Conservation (phyloP, 2,797 vertebrate genomes). For the Myotis pilosus region DNA sequence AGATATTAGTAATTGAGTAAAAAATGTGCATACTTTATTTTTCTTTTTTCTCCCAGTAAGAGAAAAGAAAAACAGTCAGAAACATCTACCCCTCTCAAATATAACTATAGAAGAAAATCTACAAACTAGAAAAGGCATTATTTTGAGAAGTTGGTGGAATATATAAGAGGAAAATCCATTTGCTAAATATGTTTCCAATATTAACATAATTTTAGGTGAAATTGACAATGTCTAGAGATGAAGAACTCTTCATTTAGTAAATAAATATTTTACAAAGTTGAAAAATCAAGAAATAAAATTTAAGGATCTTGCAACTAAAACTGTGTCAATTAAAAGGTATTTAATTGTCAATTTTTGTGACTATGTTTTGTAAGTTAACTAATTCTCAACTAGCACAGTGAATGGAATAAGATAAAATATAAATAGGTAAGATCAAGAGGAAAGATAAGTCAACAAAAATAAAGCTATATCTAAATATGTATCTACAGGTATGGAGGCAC, state of each 20-base stretch:
- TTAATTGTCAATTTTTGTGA: constrained; percentile 11
- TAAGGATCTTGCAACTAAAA: background rate
- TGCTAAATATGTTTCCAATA: background rate
- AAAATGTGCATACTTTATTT: background rate
- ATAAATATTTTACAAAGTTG: background rate
- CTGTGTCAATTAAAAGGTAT: background rate
- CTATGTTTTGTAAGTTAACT: background rate
- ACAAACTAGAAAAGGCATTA: background rate
- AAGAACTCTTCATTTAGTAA: background rate
- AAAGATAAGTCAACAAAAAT: background rate
- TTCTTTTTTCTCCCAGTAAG: background rate
- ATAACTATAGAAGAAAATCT: background rate
- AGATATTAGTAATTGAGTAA: constrained; percentile 4
- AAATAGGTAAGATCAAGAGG: background rate
- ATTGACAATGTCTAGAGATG: background rate
- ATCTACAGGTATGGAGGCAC: background rate
- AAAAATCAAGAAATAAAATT: background rate
- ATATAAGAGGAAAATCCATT: background rate
- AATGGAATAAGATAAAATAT: background rate
- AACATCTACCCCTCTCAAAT: background rate
- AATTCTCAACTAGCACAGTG: background rate
- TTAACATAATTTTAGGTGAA: background rate
- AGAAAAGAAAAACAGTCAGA: constrained; percentile 22
- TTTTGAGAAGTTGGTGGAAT: background rate
- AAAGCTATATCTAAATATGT: background rate